phyloP scores from a whole-genome alignment of 2,113 vertebrate genomes.

The Muscicapa adusta region DNA sequence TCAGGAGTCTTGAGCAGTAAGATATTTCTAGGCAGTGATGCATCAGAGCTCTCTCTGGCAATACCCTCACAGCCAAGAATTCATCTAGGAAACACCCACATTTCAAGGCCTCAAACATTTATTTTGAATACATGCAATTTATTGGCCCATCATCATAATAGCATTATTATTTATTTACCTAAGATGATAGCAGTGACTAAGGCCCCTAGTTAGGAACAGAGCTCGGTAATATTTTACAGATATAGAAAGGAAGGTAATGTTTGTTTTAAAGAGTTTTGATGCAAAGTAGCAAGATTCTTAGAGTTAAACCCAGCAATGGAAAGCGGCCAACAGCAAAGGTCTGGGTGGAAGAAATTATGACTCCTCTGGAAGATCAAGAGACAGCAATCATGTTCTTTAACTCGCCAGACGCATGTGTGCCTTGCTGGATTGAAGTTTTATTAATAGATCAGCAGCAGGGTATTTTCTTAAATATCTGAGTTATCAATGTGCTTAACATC shows the following conservation, averaged over 20 bases:
- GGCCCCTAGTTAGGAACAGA: background rate
- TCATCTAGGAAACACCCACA: background rate
- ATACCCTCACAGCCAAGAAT: background rate
- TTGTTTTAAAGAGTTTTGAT: background rate
- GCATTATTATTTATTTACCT: slow-evolving; percentile 1
- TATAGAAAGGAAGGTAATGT: background rate
- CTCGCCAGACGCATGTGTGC: background rate
- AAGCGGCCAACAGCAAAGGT: background rate
- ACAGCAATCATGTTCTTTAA: background rate
- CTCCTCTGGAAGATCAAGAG: background rate
- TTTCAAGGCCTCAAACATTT: background rate
- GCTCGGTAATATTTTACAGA: background rate
- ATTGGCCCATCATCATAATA: background rate
- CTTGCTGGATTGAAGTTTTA: background rate
- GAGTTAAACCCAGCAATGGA: background rate
- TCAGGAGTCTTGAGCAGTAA: background rate
- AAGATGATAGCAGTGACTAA: background rate
- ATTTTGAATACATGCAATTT: background rate
- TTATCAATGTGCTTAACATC: background rate
- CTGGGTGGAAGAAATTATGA: background rate
- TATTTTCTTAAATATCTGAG: background rate
- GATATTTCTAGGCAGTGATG: background rate
- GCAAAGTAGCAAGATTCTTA: background rate
- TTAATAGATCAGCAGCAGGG: background rate
- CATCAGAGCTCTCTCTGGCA: background rate